These are phyloP conservation scores for Chironomus tentans DNA, from an alignment of 2,888 invertebrate species.

Conservation along the genomic window DNA sequence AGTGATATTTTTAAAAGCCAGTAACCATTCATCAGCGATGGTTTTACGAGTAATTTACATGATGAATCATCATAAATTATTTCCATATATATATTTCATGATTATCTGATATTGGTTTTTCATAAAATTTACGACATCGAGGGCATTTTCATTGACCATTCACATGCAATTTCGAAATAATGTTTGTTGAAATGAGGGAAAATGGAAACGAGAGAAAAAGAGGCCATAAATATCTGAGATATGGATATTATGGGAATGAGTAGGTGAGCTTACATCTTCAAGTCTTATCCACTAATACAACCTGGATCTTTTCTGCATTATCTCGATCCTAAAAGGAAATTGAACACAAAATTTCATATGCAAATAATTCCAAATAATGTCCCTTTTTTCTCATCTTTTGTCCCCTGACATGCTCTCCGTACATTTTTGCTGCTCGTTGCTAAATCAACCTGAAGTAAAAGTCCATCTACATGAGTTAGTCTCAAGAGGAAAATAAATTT, in stretches of 20 bases:
- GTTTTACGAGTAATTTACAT: constrained; percentile 17
- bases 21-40: neutral
- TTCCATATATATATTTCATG: neutral
- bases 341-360: constrained; percentile 17
- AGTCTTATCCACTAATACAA: neutral
- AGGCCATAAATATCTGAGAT: neutral
- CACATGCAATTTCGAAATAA: constrained; percentile 9
- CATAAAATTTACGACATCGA: constrained; percentile 2
- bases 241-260: neutral
- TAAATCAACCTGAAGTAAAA: constrained; percentile 19
- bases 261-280: neutral
- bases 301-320: neutral
- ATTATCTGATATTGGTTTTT: constrained; percentile 5
- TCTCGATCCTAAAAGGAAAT: neutral
- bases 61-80: constrained; percentile 13
- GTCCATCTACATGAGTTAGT: constrained; percentile 19
- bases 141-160: neutral
- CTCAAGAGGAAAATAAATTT: constrained; percentile 27
- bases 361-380: constrained; percentile 18
- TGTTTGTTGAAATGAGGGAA: neutral
- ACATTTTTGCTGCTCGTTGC: neutral
- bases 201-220: neutral
- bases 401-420: neutral
- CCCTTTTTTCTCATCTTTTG: neutral
- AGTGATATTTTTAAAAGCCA: too few species aligned